Percentiles rank a stretch among this genome's conserved stretches.
Conservation (phyloP, 2,797 vertebrate species). For the Ceryle rudis region DNA sequence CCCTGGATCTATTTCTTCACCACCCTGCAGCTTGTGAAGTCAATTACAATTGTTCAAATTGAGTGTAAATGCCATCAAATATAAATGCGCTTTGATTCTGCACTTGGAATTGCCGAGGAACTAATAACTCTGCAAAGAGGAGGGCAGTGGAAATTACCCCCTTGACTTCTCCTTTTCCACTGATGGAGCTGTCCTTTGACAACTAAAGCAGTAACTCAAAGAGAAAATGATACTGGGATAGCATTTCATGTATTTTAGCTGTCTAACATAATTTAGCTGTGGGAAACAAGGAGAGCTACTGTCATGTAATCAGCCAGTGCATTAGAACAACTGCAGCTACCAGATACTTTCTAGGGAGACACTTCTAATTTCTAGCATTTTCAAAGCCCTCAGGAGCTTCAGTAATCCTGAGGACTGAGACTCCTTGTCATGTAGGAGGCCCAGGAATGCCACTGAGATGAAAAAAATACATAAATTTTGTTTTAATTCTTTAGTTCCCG, state of each 20-base stretch:
- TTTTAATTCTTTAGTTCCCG: neutral
- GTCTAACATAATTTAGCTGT: conserved; percentile 44
- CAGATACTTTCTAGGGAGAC: neutral
- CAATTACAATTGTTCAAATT: conserved; percentile 6
- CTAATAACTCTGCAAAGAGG: conserved; percentile 14
- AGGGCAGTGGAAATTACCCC: conserved; percentile 47
- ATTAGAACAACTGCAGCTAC: conserved; percentile 8
- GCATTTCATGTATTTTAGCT: conserved; percentile 45
- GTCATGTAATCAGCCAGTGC: conserved; percentile 20
- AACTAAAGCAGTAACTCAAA: conserved; percentile 41
- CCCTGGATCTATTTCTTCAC: neutral
- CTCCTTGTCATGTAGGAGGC: neutral
- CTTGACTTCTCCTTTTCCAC: conserved; percentile 17
- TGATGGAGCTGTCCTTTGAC: conserved; percentile 36
- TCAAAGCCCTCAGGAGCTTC: neutral
- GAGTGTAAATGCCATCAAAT: conserved; percentile 19
- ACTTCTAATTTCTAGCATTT: neutral
- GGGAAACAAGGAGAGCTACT: conserved; percentile 17
- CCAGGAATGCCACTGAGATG: neutral
- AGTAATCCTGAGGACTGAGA: neutral
- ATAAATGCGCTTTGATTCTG: conserved; percentile 28
- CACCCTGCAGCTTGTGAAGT: neutral
- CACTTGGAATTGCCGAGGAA: neutral
- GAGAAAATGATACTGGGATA: conserved; percentile 44
- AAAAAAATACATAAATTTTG: neutral